Percentiles rank a stretch among this genome's conserved stretches.
These are phyloP conservation scores for Icerya purchasi DNA, from an alignment of 2,888 invertebrate genomes.

Conservation along the genomic window DNA sequence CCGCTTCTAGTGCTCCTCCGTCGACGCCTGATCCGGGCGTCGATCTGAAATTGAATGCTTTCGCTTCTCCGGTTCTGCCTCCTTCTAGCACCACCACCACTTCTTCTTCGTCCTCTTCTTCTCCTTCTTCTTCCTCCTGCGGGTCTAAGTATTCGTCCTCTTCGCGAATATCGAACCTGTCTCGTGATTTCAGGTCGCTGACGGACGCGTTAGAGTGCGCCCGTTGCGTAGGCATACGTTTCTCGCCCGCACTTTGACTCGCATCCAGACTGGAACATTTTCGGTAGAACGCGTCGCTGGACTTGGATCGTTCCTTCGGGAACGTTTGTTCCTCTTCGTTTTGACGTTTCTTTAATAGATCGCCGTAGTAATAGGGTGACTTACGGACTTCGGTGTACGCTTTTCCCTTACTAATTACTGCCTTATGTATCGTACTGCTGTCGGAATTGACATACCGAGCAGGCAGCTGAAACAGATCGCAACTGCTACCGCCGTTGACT, in stretches of 20 bases:
- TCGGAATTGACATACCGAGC: no score
- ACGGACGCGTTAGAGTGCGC: background rate
- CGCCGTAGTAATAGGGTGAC: slow-evolving; percentile 18
- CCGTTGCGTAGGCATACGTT: background rate
- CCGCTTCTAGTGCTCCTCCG: no score
- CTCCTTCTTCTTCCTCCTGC: background rate
- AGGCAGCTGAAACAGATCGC: no score
- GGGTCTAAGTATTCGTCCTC: slow-evolving; percentile 4
- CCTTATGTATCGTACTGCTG: no score
- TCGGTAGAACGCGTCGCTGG: background rate
- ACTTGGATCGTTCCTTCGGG: background rate
- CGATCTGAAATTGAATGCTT: background rate
- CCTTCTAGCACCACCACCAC: no score
- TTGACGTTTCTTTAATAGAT: slow-evolving; percentile 12
- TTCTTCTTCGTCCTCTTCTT: background rate
- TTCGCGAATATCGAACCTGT: slow-evolving; percentile 9
- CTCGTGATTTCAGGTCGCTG: background rate
- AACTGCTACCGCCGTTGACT: no score
- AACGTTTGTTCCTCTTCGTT: background rate
- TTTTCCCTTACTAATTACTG: no score
- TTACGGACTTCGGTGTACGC: slow-evolving; percentile 11
- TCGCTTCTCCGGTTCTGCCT: background rate
- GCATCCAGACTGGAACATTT: slow-evolving; percentile 9
- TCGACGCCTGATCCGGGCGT: no score
- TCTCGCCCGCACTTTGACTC: background rate